Base-by-base conservation (phyloP, 2,888 invertebrate species). In the Erpobdella octoculata region DNA sequence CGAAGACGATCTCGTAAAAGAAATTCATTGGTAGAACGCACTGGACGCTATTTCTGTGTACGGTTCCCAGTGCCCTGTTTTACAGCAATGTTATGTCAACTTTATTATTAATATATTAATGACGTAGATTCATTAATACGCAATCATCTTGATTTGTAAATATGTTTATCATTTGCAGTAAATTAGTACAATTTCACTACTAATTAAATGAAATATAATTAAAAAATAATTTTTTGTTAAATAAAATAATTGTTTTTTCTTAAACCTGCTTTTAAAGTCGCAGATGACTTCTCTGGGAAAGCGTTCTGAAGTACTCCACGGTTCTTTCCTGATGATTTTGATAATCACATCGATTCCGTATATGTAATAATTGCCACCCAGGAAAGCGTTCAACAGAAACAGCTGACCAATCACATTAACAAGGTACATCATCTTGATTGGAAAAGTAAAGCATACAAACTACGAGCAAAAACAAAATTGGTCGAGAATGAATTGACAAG, bases 341-440 rank as follows among this genome's bases (percentile, higher is more conserved):
- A 28, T 21, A 58, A 73, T 25, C 9, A 73, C 73, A 76, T 85
- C 83, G 38, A 83, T 83, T 58, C 85, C 84, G 77, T 81, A 81
- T 37, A 79, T 78, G 74, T 81, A 79, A 74, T 81, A 81, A 72
- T 81, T 80, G 53, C 79, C 80, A 58, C 84, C 84, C 35, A 85
- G 79, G 73, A 85, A 85, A 73, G 81, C 81, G 77, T 85, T 85
- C 64, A 85, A 79, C 68, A 84, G 79, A 75, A 84, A 82, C 70
- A 85, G 80, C 76, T 85, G 84, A n/a, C 69, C 69, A n/a, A 69
- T 35, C 58, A 58, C 69, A 21, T 69, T 69, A 9, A 21, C n/a
- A 0, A 69, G 21, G 69, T 69, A 69, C 69, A 69, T 15, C n/a
- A 58, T 21, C 69, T 69, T n/a, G n/a, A n/a, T n/a, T n/a, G n/a